A percentile compares a stretch with the other conserved stretches of the same genome.
phyloP scores from a whole-genome alignment of 2,797 vertebrate genomes.

The Sebastolobus alascanus region DNA sequence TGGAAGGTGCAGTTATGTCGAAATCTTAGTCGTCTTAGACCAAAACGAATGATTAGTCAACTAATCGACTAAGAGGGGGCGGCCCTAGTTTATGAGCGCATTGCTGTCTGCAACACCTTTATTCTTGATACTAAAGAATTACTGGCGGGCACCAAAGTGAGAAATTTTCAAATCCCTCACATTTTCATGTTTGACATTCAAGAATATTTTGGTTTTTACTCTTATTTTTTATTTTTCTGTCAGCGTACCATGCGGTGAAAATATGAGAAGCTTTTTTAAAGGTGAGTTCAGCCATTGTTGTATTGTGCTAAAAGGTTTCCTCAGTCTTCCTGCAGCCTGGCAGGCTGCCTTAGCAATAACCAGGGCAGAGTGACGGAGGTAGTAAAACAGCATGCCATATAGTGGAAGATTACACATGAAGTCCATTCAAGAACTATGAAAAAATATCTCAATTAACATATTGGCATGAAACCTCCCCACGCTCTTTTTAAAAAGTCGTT shows the following conservation, averaged over 20 bases:
- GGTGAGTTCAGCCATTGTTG: neutral
- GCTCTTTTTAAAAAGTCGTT: neutral
- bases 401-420: conserved; percentile 46
- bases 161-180: neutral
- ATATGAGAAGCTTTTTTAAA: neutral
- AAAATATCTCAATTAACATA: conserved; percentile 49
- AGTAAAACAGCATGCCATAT: neutral
- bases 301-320: conserved; percentile 19
- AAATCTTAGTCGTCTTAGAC: no score
- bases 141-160: neutral
- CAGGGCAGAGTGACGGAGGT: neutral
- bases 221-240: neutral
- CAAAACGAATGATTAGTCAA: no score
- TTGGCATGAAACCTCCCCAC: conserved; percentile 25
- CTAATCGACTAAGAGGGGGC: no score
- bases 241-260: neutral
- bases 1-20: no score
- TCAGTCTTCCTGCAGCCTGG: conserved; percentile 6
- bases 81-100: neutral
- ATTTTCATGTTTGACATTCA: neutral
- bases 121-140: neutral
- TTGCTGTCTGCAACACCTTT: neutral
- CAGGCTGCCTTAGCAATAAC: neutral
- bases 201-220: neutral
- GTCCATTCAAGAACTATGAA: conserved; percentile 38